Evolutionary conservation across 2,113 vertebrate genomes (phyloP).

Genomic region (Setophaga kirtlandii): DNA sequence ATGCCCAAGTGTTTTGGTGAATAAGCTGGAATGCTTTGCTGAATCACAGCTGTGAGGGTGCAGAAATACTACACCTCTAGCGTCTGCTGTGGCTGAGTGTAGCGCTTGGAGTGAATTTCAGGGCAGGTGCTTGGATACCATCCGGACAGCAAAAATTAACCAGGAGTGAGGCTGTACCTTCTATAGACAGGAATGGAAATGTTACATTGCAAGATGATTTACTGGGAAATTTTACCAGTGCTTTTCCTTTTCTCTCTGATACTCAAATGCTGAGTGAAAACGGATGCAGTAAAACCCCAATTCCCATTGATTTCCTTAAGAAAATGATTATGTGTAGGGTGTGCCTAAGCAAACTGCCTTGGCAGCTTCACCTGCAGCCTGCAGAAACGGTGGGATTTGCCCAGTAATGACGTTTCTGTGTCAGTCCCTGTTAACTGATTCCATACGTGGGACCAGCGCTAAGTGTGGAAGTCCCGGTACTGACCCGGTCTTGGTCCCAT

Average conservation of each 20-base stretch:
- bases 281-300: not conserved
- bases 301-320: not conserved
- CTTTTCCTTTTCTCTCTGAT: not conserved
- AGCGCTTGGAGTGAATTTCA: not conserved
- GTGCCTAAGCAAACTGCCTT: not conserved
- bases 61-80: not conserved
- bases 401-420: not conserved
- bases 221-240: not conserved
- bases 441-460: not conserved
- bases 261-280: not conserved
- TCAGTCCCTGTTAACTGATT: not conserved
- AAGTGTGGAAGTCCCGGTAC: not conserved
- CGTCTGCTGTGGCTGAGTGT: not conserved
- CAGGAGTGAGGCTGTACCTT: not conserved
- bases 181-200: not conserved
- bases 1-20: not conserved
- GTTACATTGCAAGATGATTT: accelerated
- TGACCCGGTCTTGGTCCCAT: too few relatives aligned
- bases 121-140: not conserved
- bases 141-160: not conserved
- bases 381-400: not conserved
- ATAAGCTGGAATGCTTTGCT: not conserved
- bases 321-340: not conserved
- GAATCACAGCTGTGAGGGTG: not conserved
- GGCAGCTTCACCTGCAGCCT: too few relatives aligned